These are phyloP conservation scores for Chamaetylas fuelleborni DNA, from an alignment of 2,113 vertebrate species.

Conservation along the genomic window DNA sequence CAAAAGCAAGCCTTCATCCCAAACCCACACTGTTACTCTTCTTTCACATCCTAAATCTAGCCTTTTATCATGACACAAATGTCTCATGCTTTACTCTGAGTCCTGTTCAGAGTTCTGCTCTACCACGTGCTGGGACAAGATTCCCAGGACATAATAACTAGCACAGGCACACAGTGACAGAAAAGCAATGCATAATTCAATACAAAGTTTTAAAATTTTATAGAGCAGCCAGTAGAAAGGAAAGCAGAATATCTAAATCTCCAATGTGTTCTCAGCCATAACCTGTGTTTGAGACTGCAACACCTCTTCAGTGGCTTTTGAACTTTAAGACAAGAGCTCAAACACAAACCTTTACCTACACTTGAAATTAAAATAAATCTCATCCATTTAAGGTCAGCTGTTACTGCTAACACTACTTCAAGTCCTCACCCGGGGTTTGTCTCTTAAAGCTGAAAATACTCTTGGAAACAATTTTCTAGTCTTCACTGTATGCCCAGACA, in stretches of 20 bases:
- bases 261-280: not conserved
- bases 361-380: slow-evolving; percentile 8
- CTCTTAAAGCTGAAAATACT: not conserved
- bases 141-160: not conserved
- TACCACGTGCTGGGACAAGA: not conserved
- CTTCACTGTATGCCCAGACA: not conserved
- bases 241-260: not conserved
- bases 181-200: slow-evolving; percentile 39
- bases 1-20: not conserved
- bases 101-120: not conserved
- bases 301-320: not conserved
- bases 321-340: not conserved
- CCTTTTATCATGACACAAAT: not conserved
- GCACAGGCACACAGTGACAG: not conserved
- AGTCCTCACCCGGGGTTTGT: not conserved
- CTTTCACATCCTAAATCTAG: not conserved
- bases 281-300: not conserved
- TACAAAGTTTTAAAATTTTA: not conserved
- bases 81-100: not conserved
- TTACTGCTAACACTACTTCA: not conserved
- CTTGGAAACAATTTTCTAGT: not conserved
- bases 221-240: not conserved
- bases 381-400: not conserved
- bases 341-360: not conserved
- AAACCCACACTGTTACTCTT: not conserved